Evolutionary conservation across 2,113 vertebrate species (phyloP).

Genomic region (Apteryx owenii): DNA sequence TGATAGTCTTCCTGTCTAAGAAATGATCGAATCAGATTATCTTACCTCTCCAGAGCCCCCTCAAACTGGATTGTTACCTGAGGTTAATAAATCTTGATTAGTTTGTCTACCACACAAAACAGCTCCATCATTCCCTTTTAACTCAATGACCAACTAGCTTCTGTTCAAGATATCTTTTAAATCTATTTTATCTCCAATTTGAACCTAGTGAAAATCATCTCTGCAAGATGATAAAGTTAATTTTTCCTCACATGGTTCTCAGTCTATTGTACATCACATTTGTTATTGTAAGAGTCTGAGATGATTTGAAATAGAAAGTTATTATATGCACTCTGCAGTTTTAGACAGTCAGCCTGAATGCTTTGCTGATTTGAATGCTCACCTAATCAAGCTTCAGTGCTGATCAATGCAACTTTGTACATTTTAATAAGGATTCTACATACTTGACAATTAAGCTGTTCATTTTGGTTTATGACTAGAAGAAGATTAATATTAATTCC

Average conservation of each 20-base stretch:
- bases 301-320: background rate
- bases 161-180: slow-evolving; percentile 8
- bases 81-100: slow-evolving; percentile 54
- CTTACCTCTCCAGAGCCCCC: slow-evolving; percentile 26
- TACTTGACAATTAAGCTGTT: background rate
- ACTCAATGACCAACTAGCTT: background rate
- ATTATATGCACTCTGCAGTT: background rate
- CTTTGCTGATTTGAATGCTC: background rate
- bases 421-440: background rate
- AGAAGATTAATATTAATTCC: background rate
- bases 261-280: background rate
- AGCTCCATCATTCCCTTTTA: slow-evolving; percentile 41
- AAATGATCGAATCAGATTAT: slow-evolving; percentile 53
- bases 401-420: background rate
- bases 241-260: background rate
- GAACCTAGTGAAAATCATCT: background rate
- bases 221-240: background rate
- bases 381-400: background rate
- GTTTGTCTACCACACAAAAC: background rate
- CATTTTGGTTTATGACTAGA: background rate
- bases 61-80: slow-evolving; percentile 17
- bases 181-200: background rate
- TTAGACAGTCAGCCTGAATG: background rate
- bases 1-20: slow-evolving; percentile 10
- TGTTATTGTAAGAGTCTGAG: background rate